These are phyloP conservation scores for Cabera pusaria DNA, from an alignment of 2,888 invertebrate species.

Conservation along the genomic window DNA sequence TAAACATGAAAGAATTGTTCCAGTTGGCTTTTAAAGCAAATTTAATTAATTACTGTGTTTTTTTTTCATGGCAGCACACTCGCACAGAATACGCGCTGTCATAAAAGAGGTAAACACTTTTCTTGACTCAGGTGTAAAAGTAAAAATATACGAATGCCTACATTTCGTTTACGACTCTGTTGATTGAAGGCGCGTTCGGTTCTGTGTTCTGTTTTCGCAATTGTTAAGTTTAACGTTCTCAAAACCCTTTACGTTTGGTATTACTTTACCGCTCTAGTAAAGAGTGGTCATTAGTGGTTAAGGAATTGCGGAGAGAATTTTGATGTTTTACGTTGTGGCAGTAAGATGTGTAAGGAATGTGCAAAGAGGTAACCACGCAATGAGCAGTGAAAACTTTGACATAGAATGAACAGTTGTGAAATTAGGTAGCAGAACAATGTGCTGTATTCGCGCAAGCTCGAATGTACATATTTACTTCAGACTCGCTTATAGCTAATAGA, in stretches of 20 bases:
- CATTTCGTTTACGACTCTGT: conserved; percentile 49
- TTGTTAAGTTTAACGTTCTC: conserved; percentile 15
- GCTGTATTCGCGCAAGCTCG: no score
- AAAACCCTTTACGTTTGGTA: conserved; percentile 34
- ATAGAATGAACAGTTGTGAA: conserved; percentile 14
- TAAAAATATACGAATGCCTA: conserved; percentile 56
- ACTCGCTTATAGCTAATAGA: no score
- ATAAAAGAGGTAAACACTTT: conserved; percentile 56
- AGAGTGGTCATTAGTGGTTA: conserved; percentile 37
- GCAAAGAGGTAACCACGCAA: conserved; percentile 10
- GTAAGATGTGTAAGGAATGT: conserved; percentile 20
- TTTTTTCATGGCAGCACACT: conserved; percentile 20
- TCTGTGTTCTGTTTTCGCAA: conserved; percentile 15
- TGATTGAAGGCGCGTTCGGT: conserved; percentile 25
- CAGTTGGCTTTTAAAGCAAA: conserved; percentile 7
- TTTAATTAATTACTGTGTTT: conserved; percentile 24
- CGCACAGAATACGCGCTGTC: conserved; percentile 26
- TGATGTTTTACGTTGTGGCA: conserved; percentile 13
- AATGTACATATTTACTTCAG: no score
- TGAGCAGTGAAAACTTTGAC: conserved; percentile 10
- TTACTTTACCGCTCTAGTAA: conserved; percentile 35
- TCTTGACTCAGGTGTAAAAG: conserved; percentile 73
- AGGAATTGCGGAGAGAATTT: conserved; percentile 36
- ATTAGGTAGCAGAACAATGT: conserved; percentile 12
- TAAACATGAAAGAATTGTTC: conserved; percentile 10